A percentile compares a stretch with the other conserved stretches of the same genome.
Evolutionary conservation across 1,140 invertebrate genomes (phyloP).

Genomic region (Carposina sasakii): DNA sequence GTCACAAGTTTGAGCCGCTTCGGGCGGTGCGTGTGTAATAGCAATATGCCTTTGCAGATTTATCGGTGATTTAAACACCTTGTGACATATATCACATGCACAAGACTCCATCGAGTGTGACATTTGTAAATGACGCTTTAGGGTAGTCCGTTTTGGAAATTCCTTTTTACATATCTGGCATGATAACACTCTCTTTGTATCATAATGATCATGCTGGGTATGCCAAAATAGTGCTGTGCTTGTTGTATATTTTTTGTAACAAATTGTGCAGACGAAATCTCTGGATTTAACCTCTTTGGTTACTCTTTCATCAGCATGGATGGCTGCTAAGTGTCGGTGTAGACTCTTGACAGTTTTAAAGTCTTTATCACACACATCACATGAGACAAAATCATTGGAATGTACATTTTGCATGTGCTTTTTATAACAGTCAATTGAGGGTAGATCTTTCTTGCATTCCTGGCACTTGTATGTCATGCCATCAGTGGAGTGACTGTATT

Average conservation of each 20-base stretch:
- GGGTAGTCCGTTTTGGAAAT: background rate
- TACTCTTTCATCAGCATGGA: slow-evolving; percentile 8
- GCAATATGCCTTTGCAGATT: slow-evolving; percentile 12
- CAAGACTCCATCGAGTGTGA: slow-evolving; percentile 5
- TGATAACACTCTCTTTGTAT: background rate
- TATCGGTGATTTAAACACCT: slow-evolving; percentile 9
- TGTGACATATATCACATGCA: slow-evolving; percentile 6
- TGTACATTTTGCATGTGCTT: slow-evolving; percentile 15
- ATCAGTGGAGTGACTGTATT: slow-evolving; percentile 10
- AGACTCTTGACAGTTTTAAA: slow-evolving; percentile 10
- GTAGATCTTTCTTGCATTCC: slow-evolving; percentile 3
- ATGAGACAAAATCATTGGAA: background rate
- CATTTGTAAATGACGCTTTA: slow-evolving; percentile 13
- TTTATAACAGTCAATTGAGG: slow-evolving; percentile 4
- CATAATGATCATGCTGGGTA: background rate
- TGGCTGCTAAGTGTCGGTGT: background rate
- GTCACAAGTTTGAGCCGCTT: slow-evolving; percentile 7
- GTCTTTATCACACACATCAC: slow-evolving; percentile 6
- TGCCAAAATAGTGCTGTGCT: slow-evolving; percentile 11
- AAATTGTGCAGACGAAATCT: slow-evolving; percentile 5
- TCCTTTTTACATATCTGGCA: slow-evolving; percentile 10
- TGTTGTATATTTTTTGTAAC: slow-evolving; percentile 6
- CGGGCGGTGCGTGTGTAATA: slow-evolving; percentile 13
- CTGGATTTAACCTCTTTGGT: slow-evolving; percentile 3
- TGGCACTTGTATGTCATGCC: slow-evolving; percentile 11